A percentile compares a stretch with the other conserved stretches of the same genome.
Evolutionary conservation across 1,140 invertebrate species (phyloP).

Genomic region (Trachymyrmex septentrionalis): DNA sequence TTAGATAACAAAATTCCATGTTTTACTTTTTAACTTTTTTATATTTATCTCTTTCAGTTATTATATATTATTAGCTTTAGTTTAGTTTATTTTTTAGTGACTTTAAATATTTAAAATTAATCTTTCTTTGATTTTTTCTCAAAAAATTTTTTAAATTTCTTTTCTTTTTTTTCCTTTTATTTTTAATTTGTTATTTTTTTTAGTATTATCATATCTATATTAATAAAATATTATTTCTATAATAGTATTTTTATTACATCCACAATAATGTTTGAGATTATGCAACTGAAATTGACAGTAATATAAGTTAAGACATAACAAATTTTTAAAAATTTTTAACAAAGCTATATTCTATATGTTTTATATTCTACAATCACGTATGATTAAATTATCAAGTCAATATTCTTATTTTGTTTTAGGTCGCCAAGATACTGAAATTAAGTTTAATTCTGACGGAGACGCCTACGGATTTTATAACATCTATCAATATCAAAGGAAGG

Average conservation of each 20-base stretch:
- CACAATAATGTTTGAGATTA: neutral
- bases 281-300: conserved; percentile 2
- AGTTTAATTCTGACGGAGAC: conserved; percentile 89
- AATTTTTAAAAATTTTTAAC: neutral
- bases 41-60: neutral
- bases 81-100: neutral
- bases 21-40: neutral
- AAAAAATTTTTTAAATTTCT: neutral
- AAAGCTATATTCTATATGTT: neutral
- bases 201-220: neutral
- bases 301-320: neutral
- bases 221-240: neutral
- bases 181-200: neutral
- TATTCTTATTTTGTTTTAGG: conserved; percentile 82
- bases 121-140: neutral
- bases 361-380: neutral
- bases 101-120: neutral
- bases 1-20: neutral
- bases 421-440: conserved; percentile 88
- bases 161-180: neutral
- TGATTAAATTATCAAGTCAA: neutral
- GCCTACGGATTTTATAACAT: conserved; percentile 90
- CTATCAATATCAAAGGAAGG: conserved; percentile 89
- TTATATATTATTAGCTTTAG: neutral
- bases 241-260: neutral